These are phyloP conservation scores for Yponomeuta sedellus DNA, from an alignment of 2,888 invertebrate genomes.

Conservation along the genomic window DNA sequence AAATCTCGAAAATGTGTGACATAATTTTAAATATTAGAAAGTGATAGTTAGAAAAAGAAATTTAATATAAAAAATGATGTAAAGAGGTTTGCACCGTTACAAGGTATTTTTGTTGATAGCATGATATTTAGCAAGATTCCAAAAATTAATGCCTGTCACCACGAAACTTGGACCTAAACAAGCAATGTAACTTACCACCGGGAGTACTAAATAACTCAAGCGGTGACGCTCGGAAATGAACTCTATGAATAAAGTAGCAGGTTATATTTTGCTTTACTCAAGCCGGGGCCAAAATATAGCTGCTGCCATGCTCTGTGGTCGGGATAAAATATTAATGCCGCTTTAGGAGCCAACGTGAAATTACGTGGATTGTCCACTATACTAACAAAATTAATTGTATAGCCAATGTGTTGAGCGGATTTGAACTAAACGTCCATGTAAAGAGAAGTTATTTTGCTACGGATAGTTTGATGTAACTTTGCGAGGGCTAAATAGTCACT, in stretches of 20 bases:
- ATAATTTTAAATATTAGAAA: too few species aligned
- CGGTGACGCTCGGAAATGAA: constrained; percentile 29
- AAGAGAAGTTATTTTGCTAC: neutral
- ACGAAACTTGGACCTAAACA: constrained; percentile 11
- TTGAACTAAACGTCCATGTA: neutral
- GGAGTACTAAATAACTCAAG: constrained; percentile 19
- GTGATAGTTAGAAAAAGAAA: too few species aligned
- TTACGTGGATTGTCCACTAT: constrained; percentile 45
- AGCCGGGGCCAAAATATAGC: constrained; percentile 22
- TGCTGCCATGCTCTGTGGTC: constrained; percentile 29
- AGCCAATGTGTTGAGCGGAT: neutral
- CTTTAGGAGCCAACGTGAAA: constrained; percentile 45
- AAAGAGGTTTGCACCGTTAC: too few species aligned
- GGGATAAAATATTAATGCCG: constrained; percentile 48
- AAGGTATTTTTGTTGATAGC: neutral
- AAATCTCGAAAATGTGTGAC: too few species aligned
- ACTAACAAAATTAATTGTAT: constrained; percentile 32
- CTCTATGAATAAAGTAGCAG: constrained; percentile 29
- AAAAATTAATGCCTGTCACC: constrained; percentile 6
- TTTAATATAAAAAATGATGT: too few species aligned
- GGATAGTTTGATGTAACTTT: neutral
- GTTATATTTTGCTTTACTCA: constrained; percentile 31
- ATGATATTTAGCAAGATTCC: neutral
- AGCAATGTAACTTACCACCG: constrained; percentile 7
- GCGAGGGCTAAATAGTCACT: too few species aligned